Conservation (phyloP, 2,113 vertebrate genomes). For the Lampris megalopsis region DNA sequence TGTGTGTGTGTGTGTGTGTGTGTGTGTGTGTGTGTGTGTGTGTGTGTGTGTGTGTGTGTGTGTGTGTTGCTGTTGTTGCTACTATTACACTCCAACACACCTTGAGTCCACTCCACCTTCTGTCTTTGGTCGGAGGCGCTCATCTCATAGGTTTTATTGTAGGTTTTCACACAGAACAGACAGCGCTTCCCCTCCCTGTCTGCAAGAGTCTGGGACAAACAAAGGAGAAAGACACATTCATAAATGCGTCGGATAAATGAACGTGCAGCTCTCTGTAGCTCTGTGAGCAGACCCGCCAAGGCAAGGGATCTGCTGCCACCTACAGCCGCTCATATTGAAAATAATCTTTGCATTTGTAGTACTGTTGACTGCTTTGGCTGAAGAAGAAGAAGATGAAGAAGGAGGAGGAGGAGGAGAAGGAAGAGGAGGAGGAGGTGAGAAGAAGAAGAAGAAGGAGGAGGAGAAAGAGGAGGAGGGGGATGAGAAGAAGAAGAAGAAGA, state of each 20-base stretch:
- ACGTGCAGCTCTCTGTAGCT: too few relatives aligned
- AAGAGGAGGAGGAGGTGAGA: too few relatives aligned
- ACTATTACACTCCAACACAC: constrained; percentile 61
- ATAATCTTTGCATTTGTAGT: background rate
- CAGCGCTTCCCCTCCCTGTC: constrained; percentile 85
- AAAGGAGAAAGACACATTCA: background rate
- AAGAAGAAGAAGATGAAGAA: too few relatives aligned
- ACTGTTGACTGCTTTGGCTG: background rate
- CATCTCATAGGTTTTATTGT: constrained; percentile 82
- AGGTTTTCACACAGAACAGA: constrained; percentile 83
- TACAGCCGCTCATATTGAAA: too few relatives aligned
- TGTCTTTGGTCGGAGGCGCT: constrained; percentile 82
- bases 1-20: too few relatives aligned
- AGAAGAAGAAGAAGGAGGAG: too few relatives aligned
- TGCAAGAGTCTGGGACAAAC: constrained; percentile 71
- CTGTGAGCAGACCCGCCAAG: too few relatives aligned
- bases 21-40: background rate
- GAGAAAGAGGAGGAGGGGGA: too few relatives aligned
- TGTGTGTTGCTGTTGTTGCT: too few relatives aligned
- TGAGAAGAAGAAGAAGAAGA: too few relatives aligned
- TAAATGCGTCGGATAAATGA: background rate
- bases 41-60: background rate
- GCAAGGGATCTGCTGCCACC: too few relatives aligned
- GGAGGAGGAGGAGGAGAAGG: too few relatives aligned
- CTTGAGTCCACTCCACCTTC: constrained; percentile 85